These are phyloP conservation scores for Thaleichthys pacificus DNA, from an alignment of 2,797 vertebrate genomes.

Conservation along the genomic window DNA sequence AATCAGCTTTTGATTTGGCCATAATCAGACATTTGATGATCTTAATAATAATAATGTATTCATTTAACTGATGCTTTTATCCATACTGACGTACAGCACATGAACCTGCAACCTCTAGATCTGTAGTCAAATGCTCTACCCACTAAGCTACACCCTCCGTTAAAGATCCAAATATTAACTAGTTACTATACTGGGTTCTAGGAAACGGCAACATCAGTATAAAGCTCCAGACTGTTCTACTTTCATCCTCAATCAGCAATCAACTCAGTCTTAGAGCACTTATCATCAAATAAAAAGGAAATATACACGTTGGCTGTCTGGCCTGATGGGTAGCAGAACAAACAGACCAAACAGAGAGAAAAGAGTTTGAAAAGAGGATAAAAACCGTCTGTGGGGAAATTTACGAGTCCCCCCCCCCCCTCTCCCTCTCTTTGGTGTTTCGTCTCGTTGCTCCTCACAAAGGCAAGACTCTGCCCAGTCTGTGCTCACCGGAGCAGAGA, in stretches of 20 bases:
- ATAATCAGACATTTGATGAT: no score
- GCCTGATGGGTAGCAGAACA: slow-evolving; percentile 52
- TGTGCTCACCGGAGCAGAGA: slow-evolving; percentile 46
- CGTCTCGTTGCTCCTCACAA: slow-evolving; percentile 51
- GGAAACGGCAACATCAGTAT: no score
- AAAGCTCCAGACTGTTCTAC: no score
- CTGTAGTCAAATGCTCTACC: no score
- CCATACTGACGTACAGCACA: no score
- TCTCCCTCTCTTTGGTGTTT: slow-evolving; percentile 46
- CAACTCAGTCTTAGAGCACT: slow-evolving; percentile 28
- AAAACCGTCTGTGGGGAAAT: slow-evolving; percentile 58
- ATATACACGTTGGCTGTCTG: slow-evolving; percentile 44
- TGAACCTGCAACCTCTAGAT: no score
- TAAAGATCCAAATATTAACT: no score
- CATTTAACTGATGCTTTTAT: no score
- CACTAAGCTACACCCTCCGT: no score
- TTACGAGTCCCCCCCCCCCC: slow-evolving; percentile 54
- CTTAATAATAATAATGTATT: no score
- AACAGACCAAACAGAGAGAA: slow-evolving; percentile 55
- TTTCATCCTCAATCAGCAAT: not conserved
- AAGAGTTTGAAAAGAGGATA: slow-evolving; percentile 21
- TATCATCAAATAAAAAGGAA: slow-evolving; percentile 30
- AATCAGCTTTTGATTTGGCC: no score
- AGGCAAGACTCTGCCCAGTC: slow-evolving; percentile 33
- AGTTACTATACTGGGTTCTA: no score